Conservation (phyloP, 2,888 invertebrate species). For the Apomyelois bistriatella region DNA sequence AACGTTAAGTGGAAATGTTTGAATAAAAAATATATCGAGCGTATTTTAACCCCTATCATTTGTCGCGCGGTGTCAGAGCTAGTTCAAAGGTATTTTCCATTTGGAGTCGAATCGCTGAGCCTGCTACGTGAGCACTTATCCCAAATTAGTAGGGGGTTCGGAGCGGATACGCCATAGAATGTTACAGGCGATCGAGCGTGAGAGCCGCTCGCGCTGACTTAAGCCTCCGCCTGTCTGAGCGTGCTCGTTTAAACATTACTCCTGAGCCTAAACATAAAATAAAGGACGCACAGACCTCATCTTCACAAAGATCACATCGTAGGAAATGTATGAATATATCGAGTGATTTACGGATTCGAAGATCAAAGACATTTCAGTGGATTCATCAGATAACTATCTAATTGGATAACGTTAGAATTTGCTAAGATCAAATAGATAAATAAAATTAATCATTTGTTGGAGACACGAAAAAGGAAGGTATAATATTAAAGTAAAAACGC, state of each 20-base stretch:
- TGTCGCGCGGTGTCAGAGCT: slow-evolving; percentile 42
- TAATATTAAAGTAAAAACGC: no score
- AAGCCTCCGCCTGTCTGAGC: slow-evolving; percentile 44
- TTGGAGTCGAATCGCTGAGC: slow-evolving; percentile 47
- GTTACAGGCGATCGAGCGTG: slow-evolving; percentile 52
- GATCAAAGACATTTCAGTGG: no score
- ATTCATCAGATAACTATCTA: no score
- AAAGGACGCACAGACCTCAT: neutral
- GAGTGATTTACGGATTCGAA: neutral
- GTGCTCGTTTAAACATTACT: slow-evolving; percentile 37
- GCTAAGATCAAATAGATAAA: no score
- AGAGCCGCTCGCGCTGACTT: slow-evolving; percentile 51
- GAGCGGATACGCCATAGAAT: slow-evolving; percentile 38
- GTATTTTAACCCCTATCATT: slow-evolving; percentile 34
- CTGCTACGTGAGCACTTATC: slow-evolving; percentile 65
- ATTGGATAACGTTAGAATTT: no score
- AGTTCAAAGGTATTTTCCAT: slow-evolving; percentile 51
- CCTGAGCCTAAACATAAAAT: slow-evolving; percentile 22
- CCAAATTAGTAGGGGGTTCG: slow-evolving; percentile 59
- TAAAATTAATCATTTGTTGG: no score
- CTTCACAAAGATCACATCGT: neutral
- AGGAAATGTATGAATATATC: no score
- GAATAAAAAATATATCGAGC: slow-evolving; percentile 31
- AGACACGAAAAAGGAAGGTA: no score
- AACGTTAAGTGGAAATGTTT: slow-evolving; percentile 13